A percentile compares a stretch with the other conserved stretches of the same genome.
These are phyloP conservation scores for Sebastes flavidus DNA, from an alignment of 2,797 vertebrate genomes.

Conservation along the genomic window DNA sequence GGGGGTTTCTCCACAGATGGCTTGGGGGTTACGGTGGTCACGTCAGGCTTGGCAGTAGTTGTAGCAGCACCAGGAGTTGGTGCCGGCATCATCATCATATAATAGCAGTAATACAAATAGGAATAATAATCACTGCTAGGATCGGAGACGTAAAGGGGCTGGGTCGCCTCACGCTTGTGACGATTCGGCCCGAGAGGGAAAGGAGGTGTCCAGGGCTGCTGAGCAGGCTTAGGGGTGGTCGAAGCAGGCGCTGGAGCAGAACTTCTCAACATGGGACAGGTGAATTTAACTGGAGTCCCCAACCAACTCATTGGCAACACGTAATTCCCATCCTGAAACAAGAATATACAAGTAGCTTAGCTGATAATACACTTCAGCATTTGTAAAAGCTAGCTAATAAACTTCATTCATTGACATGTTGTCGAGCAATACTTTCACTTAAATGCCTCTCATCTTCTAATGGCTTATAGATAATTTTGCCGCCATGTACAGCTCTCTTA, in stretches of 20 bases:
- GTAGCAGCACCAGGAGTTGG: background rate
- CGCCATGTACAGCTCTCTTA: background rate
- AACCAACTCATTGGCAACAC: constrained; percentile 56
- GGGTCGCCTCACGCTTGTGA: background rate
- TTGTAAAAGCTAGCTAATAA: background rate
- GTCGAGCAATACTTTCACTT: background rate
- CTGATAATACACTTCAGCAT: background rate
- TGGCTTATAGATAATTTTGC: background rate
- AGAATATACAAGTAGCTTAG: background rate
- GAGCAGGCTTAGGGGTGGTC: background rate
- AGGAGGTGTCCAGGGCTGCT: background rate
- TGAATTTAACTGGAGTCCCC: constrained; percentile 36
- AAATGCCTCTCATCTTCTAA: background rate
- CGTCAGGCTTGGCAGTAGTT: background rate
- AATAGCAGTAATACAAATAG: background rate
- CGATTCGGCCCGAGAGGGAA: background rate
- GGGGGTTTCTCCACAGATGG: background rate
- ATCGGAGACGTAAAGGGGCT: background rate
- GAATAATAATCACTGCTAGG: background rate
- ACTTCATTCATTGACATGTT: background rate
- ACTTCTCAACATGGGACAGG: constrained; percentile 28
- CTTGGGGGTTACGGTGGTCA: background rate
- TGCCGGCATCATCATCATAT: background rate
- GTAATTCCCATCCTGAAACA: constrained; percentile 56
- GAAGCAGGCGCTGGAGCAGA: background rate